phyloP scores from a whole-genome alignment of 1,140 invertebrate genomes.

The Aphelenchoides fujianensis region DNA sequence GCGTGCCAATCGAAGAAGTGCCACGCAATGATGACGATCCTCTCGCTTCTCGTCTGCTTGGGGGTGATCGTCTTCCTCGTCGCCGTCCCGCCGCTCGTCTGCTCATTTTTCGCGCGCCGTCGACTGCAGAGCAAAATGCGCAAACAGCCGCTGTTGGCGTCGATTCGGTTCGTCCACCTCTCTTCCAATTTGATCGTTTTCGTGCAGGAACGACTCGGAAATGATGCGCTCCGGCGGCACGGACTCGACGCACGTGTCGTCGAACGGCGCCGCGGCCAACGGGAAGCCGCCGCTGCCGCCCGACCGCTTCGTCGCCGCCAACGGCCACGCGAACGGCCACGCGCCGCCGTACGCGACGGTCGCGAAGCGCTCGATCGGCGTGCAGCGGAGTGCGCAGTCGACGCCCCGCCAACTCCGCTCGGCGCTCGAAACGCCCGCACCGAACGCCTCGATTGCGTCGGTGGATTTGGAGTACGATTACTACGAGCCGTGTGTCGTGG shows the following conservation, averaged over 20 bases:
- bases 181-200: slow-evolving; percentile 18
- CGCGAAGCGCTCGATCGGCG: slow-evolving; percentile 11
- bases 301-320: not conserved
- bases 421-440: slow-evolving; percentile 1
- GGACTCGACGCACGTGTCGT: slow-evolving; percentile 11
- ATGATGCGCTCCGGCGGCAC: slow-evolving; percentile 19
- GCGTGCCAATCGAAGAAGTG: slow-evolving; percentile 11
- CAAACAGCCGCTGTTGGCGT: not conserved
- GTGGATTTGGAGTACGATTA: slow-evolving; percentile 20
- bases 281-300: slow-evolving; percentile 20
- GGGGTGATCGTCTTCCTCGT: not conserved
- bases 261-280: not conserved
- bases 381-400: slow-evolving; percentile 8
- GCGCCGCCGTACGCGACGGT: not conserved
- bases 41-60: slow-evolving; percentile 15
- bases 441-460: slow-evolving; percentile 18
- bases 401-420: slow-evolving; percentile 14
- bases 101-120: slow-evolving; percentile 1
- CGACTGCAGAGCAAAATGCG: slow-evolving; percentile 7
- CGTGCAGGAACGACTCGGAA: slow-evolving; percentile 9
- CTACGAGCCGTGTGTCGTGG: slow-evolving; percentile 9
- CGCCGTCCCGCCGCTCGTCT: slow-evolving; percentile 17
- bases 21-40: slow-evolving; percentile 17
- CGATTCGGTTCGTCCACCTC: not conserved
- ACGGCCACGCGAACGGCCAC: not conserved